phyloP scores from a whole-genome alignment of 2,888 invertebrate species.

The Melikaiella ostensackeni region DNA sequence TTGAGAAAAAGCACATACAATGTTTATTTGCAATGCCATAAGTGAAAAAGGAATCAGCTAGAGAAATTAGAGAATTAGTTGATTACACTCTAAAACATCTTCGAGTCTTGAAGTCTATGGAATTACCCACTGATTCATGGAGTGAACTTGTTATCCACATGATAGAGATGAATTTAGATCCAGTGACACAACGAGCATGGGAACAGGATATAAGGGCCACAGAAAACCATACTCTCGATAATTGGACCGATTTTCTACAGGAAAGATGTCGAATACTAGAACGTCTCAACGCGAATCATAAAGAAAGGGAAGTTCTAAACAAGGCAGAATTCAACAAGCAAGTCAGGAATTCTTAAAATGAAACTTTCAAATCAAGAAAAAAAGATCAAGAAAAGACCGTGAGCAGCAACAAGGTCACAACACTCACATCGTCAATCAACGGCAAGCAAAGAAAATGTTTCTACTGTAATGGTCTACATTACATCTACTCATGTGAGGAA shows the following conservation, averaged over 20 bases:
- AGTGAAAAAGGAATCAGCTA: constrained; percentile 48
- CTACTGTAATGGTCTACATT: constrained; percentile 43
- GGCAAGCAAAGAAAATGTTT: no score
- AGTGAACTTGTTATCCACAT: constrained; percentile 50
- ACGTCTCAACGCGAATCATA: constrained; percentile 41
- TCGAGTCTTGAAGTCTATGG: constrained; percentile 46
- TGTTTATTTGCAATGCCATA: constrained; percentile 48
- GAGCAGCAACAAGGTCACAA: no score
- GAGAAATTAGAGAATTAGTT: constrained; percentile 47
- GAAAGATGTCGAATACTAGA: constrained; percentile 50
- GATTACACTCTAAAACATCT: constrained; percentile 51
- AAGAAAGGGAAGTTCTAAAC: background rate
- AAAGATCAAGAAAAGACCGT: no score
- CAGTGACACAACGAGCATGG: constrained; percentile 48
- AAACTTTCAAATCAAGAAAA: background rate
- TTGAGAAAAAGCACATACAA: constrained; percentile 52
- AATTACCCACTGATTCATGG: constrained; percentile 49
- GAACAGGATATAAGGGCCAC: constrained; percentile 43
- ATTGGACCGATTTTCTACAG: constrained; percentile 46
- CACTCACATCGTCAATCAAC: no score
- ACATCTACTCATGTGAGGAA: no score
- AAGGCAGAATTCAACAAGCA: no score
- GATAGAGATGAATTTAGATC: constrained; percentile 50
- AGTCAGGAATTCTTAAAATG: background rate
- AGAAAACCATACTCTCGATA: constrained; percentile 40